Evolutionary conservation across 2,113 vertebrate species (phyloP).

Genomic region (Sprattus sprattus): DNA sequence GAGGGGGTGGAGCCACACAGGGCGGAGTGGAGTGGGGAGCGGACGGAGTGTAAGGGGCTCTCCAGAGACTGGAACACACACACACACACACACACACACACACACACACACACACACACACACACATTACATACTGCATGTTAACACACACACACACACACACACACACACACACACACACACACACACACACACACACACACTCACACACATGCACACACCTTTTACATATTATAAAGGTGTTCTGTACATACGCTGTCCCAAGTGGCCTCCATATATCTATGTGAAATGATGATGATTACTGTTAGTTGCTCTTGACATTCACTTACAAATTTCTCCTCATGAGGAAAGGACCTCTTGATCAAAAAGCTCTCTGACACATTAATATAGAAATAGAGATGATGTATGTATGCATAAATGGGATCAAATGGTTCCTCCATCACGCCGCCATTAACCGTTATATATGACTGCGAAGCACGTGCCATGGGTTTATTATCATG

Average conservation of each 20-base stretch:
- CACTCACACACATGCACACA: background rate
- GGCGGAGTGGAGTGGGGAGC: conserved; percentile 73
- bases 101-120: background rate
- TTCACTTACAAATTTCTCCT: background rate
- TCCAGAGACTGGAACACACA: conserved; percentile 63
- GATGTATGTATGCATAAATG: background rate
- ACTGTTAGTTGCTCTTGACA: background rate
- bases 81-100: background rate
- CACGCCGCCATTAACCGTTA: background rate
- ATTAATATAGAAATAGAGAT: background rate
- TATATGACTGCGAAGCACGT: background rate
- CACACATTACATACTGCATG: background rate
- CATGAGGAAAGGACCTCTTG: background rate
- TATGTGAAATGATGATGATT: background rate
- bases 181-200: background rate
- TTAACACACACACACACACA: conserved; percentile 21
- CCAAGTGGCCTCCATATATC: background rate
- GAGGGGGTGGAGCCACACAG: conserved; percentile 65
- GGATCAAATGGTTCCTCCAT: background rate
- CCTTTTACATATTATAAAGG: background rate
- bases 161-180: background rate
- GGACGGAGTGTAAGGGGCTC: conserved; percentile 68
- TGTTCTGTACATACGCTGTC: background rate
- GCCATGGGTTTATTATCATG: background rate
- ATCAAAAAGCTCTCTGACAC: background rate